Evolutionary conservation across 2,888 invertebrate genomes (phyloP).

Genomic region (Ptycholaimellus sp.): DNA sequence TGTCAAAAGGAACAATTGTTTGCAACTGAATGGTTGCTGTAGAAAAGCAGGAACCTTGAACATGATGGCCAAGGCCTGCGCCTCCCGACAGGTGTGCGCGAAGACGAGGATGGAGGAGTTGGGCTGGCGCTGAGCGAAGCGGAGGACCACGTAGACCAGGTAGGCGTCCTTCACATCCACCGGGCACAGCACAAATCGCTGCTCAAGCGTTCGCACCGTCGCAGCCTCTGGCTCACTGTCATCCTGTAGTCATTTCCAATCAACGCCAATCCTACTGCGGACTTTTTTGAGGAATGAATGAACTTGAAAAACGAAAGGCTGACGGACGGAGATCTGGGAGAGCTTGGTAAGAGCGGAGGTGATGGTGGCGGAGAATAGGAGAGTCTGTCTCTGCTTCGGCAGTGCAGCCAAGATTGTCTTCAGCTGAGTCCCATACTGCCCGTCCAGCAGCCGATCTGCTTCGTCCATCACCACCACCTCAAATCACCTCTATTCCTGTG

Average conservation of each 20-base stretch:
- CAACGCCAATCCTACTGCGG: too few species aligned
- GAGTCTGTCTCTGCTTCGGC: constrained; percentile 31
- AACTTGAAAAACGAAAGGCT: constrained; percentile 39
- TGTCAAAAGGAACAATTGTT: constrained; percentile 30
- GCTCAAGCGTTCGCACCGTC: constrained; percentile 52
- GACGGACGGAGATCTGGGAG: constrained; percentile 30
- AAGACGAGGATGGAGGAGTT: constrained; percentile 72
- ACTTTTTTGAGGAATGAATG: too few species aligned
- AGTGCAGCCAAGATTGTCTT: constrained; percentile 45
- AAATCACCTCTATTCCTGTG: too few species aligned
- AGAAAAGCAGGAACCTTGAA: constrained; percentile 15
- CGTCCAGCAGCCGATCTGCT: constrained; percentile 55
- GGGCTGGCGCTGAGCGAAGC: constrained; percentile 44
- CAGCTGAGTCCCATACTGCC: constrained; percentile 34
- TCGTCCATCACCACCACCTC: constrained; percentile 80
- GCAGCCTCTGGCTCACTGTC: constrained; percentile 6
- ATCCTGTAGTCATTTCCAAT: background rate
- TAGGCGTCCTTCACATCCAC: constrained; percentile 45
- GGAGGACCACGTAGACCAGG: constrained; percentile 31
- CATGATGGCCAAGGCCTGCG: constrained; percentile 21
- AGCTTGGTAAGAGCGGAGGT: constrained; percentile 51
- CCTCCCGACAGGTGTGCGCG: constrained; percentile 52
- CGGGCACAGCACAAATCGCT: constrained; percentile 64
- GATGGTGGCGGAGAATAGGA: constrained; percentile 51
- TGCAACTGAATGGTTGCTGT: constrained; percentile 17